Conservation (phyloP, 2,797 vertebrate species). For the Catamblyrhynchus diadema region DNA sequence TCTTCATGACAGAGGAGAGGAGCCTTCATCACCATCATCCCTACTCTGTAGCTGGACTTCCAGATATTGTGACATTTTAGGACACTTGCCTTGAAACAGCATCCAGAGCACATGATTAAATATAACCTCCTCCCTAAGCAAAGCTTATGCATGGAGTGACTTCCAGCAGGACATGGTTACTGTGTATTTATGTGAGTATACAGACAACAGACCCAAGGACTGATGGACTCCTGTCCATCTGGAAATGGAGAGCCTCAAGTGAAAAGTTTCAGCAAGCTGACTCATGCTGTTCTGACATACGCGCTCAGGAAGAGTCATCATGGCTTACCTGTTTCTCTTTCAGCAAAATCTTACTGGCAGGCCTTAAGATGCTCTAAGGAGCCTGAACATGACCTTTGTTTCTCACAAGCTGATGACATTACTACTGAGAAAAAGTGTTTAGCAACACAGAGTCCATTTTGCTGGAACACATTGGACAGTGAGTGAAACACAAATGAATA, state of each 20-base stretch:
- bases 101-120: background rate
- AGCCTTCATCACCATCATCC: background rate
- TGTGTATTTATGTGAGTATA: background rate
- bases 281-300: background rate
- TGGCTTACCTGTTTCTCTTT: background rate
- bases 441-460: background rate
- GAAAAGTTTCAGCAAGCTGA: background rate
- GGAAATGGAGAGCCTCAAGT: background rate
- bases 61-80: background rate
- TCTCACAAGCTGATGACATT: background rate
- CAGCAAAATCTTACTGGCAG: background rate
- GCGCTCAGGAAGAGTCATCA: rapidly evolving
- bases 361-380: background rate
- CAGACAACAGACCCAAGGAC: background rate
- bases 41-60: background rate
- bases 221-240: background rate
- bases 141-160: background rate
- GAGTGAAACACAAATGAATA: background rate
- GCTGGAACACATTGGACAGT: background rate
- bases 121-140: background rate
- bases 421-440: background rate
- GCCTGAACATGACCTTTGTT: background rate
- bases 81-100: background rate
- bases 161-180: background rate
- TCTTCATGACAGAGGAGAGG: background rate